Evolutionary conservation across 2,113 vertebrate genomes (phyloP), one percentile per base, ranked within the genome.

Genomic region (Podocnemis expansa): DNA sequence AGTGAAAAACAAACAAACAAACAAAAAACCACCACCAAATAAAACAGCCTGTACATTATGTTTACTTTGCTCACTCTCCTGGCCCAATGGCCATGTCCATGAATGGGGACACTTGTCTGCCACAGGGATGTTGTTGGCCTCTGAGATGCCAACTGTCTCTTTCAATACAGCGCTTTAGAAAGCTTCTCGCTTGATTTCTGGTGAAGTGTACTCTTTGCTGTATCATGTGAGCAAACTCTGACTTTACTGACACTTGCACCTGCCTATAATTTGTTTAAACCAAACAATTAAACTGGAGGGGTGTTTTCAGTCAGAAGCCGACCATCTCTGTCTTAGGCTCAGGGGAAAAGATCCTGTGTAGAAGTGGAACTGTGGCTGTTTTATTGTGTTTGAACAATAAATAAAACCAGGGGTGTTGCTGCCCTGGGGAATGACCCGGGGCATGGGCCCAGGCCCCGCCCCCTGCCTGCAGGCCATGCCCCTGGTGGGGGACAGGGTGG

Each of bases 211-310:
- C 55, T 88, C 1, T 2, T 2, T 96, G 96, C 96, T 82, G 47
- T 47, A 47, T 91, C 4, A 97, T 95, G 96, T 96, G 95, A 95
- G 95, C 81, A 3, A 3, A 0, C 92, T 91, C 81, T 27, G 85
- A 41, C 90, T 94, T 94, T 0, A 67, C 93, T 38, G 52, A 82
- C 16, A 90, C 86, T 95, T 47, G 81, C 93, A 94, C 89, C 93
- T 97, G 93, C 97, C 95, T 96, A 97, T 97, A 96, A 97, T 97
- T 96, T 96, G 58, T 51, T 51, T 45, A 81, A 96, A 95, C 60
- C 92, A 88, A 90, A 93, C 87, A 95, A 97, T 96, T 94, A 94
- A 38, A 89, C 14, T 56, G 3, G 82, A 80, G 92, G 92, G 84
- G 8, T 2, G 27, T 58, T 38, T 21, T 70, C 34, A 21, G 8